Percentiles rank a stretch among this genome's conserved stretches.
Conservation (phyloP, 2,113 vertebrate species). For the Orthonyx spaldingii region DNA sequence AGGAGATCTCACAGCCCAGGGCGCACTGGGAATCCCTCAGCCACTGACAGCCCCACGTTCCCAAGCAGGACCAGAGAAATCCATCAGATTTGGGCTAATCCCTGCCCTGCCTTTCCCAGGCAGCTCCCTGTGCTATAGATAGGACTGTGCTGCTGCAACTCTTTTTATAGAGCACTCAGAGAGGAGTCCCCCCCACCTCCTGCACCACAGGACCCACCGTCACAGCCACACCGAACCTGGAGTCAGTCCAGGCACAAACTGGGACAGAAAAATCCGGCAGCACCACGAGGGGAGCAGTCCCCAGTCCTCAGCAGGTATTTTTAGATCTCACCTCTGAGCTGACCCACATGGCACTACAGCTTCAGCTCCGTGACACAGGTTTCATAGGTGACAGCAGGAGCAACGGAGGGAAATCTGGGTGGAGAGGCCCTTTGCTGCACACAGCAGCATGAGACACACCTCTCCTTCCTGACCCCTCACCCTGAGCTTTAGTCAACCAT, state of each 20-base stretch:
- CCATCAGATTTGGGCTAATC: not conserved
- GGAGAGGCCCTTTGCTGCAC: not conserved
- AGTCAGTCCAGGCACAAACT: not conserved
- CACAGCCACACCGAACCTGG: not conserved
- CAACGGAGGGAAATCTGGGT: not conserved
- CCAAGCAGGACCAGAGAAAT: not conserved
- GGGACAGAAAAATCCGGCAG: not conserved
- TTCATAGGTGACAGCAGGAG: not conserved
- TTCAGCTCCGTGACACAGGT: not conserved
- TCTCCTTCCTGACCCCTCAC: not conserved
- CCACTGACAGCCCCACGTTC: not conserved
- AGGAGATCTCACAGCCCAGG: not conserved
- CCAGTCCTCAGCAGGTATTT: not conserved
- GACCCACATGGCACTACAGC: not conserved
- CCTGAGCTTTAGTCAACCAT: not conserved
- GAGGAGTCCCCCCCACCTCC: not conserved
- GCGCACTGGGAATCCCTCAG: not conserved
- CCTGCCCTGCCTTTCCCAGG: not conserved
- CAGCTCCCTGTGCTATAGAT: constrained; percentile 40
- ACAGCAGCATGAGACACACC: accelerated
- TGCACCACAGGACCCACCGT: not conserved
- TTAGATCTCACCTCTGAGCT: not conserved
- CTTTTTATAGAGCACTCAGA: constrained; percentile 28
- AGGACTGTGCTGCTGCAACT: not conserved
- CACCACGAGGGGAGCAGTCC: accelerated